Evolutionary conservation across 2,113 vertebrate genomes (phyloP).

Genomic region (Vicugna pacos): DNA sequence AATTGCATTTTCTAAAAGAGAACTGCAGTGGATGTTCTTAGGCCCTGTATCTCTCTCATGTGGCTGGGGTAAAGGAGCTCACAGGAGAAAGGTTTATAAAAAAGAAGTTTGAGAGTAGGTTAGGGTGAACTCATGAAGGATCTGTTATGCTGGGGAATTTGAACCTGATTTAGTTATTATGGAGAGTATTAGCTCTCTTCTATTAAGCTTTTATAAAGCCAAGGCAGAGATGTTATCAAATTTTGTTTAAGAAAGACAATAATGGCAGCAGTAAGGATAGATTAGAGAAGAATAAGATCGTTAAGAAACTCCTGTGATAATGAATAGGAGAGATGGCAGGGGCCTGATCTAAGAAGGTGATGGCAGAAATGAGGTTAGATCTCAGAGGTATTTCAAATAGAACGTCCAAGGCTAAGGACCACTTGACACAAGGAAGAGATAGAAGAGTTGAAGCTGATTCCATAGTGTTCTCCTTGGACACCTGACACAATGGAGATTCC

Average conservation of each 20-base stretch:
- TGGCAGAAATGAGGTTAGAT: not conserved
- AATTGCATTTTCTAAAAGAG: not conserved
- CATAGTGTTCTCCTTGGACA: not conserved
- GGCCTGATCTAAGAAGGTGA: not conserved
- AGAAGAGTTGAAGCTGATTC: not conserved
- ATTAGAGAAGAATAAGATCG: not conserved
- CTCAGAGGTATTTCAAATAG: not conserved
- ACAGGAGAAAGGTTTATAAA: not conserved
- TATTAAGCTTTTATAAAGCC: constrained; percentile 18
- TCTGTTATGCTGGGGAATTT: not conserved
- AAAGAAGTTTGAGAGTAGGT: not conserved
- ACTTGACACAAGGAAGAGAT: not conserved
- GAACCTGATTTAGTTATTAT: not conserved
- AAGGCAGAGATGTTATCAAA: not conserved
- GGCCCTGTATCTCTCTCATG: accelerated
- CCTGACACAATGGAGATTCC: not conserved
- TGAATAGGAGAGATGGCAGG: not conserved
- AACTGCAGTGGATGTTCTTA: not conserved
- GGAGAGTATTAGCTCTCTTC: not conserved
- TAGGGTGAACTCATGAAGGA: not conserved
- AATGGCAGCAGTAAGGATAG: not conserved
- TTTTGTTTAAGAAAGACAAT: constrained; percentile 28
- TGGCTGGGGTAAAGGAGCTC: not conserved
- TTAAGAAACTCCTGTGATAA: not conserved
- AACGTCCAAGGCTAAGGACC: not conserved